Conservation (phyloP, 2,888 invertebrate species). For the Augiades crinisus region DNA sequence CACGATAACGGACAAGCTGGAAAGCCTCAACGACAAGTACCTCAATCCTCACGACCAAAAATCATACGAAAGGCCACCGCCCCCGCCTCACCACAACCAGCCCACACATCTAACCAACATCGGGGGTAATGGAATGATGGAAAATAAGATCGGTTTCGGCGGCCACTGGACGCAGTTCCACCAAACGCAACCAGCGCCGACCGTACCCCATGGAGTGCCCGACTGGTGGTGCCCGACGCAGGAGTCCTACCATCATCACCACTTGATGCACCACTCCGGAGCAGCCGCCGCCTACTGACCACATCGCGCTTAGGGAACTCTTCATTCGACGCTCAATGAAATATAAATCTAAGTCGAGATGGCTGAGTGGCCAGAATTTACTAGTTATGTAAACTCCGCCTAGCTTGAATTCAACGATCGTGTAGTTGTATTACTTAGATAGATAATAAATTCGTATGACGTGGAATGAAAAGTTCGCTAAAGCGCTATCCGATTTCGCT, state of each 20-base stretch:
- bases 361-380: slow-evolving; percentile 20
- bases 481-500: slow-evolving; percentile 55
- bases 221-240: slow-evolving; percentile 78
- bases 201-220: slow-evolving; percentile 79
- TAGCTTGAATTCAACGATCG: slow-evolving; percentile 18
- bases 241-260: slow-evolving; percentile 81
- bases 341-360: slow-evolving; percentile 3
- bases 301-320: slow-evolving; percentile 79
- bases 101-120: slow-evolving; percentile 66
- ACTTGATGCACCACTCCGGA: slow-evolving; percentile 84
- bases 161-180: slow-evolving; percentile 87
- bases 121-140: slow-evolving; percentile 84
- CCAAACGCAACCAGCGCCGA: slow-evolving; percentile 86
- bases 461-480: slow-evolving; percentile 78
- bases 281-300: slow-evolving; percentile 90
- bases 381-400: slow-evolving; percentile 13
- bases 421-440: slow-evolving; percentile 16
- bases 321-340: slow-evolving; percentile 60
- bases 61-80: slow-evolving; percentile 87
- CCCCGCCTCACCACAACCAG: slow-evolving; percentile 59
- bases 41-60: slow-evolving; percentile 76
- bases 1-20: slow-evolving; percentile 73
- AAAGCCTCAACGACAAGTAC: slow-evolving; percentile 78
- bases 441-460: slow-evolving; percentile 32
- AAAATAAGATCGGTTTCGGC: slow-evolving; percentile 81